These are phyloP conservation scores for Pachypanchax playfairii DNA, from an alignment of 2,113 vertebrate species.

Conservation along the genomic window DNA sequence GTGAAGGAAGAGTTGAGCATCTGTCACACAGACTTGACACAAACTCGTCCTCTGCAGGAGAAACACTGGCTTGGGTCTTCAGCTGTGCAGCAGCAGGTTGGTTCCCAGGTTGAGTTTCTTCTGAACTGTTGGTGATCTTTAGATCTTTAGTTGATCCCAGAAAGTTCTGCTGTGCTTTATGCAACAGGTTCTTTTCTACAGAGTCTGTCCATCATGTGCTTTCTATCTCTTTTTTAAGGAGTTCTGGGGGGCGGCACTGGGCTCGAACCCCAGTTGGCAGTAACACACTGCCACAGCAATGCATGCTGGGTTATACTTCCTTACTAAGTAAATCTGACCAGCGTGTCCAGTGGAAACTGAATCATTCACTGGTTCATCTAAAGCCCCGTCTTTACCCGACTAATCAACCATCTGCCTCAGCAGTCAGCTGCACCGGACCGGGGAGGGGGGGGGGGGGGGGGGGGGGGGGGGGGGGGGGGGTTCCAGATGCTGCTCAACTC, in stretches of 20 bases:
- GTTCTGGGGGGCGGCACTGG: too few relatives aligned
- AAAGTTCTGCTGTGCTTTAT: too few relatives aligned
- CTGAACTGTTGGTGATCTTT: neutral
- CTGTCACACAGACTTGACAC: neutral
- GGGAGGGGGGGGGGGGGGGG: slow-evolving; percentile 55
- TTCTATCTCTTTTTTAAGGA: too few relatives aligned
- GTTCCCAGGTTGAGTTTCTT: neutral
- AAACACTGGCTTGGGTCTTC: neutral
- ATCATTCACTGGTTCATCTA: slow-evolving; percentile 52
- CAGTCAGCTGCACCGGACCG: slow-evolving; percentile 43
- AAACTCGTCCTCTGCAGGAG: neutral
- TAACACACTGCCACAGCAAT: slow-evolving; percentile 36
- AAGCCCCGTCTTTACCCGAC: slow-evolving; percentile 39
- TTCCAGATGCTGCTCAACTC: slow-evolving; percentile 63
- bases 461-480: neutral
- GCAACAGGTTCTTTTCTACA: too few relatives aligned
- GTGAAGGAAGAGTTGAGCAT: neutral
- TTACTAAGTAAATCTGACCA: slow-evolving; percentile 65
- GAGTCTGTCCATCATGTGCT: too few relatives aligned
- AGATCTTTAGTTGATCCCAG: too few relatives aligned
- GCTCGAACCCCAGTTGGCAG: too few relatives aligned
- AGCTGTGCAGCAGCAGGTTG: neutral
- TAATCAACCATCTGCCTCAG: slow-evolving; percentile 72
- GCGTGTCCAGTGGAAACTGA: slow-evolving; percentile 42
- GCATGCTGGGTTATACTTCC: slow-evolving; percentile 40